These are phyloP conservation scores for Cataglyphis altisquamis DNA, from an alignment of 2,888 invertebrate genomes.

Conservation along the genomic window DNA sequence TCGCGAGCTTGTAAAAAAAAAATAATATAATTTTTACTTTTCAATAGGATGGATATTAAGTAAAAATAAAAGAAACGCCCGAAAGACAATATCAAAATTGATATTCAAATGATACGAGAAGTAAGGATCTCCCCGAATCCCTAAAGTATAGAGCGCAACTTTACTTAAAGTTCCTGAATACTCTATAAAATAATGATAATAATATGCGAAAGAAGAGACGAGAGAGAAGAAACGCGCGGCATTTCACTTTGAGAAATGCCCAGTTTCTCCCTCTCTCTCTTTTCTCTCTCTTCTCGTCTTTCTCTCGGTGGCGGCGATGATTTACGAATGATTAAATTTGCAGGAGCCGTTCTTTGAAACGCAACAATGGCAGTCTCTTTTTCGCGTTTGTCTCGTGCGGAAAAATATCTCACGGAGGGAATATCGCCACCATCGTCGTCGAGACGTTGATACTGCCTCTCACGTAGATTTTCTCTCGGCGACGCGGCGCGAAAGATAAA, in stretches of 20 bases:
- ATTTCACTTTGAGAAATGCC: slow-evolving; percentile 50
- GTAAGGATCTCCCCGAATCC: background rate
- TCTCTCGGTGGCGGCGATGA: slow-evolving; percentile 44
- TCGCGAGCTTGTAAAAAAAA: background rate
- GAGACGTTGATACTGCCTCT: slow-evolving; percentile 46
- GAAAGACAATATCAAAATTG: background rate
- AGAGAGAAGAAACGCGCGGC: slow-evolving; percentile 23
- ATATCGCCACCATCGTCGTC: slow-evolving; percentile 6
- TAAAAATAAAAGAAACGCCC: background rate
- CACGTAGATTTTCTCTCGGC: slow-evolving; percentile 22
- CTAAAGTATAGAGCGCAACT: slow-evolving; percentile 26
- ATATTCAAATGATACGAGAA: background rate
- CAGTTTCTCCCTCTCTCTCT: background rate
- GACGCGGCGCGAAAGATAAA: slow-evolving; percentile 40
- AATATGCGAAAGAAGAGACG: slow-evolving; percentile 32
- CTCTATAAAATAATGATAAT: slow-evolving; percentile 51
- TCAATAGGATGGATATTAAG: background rate
- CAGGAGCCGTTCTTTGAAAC: slow-evolving; percentile 47
- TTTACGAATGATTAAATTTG: slow-evolving; percentile 69
- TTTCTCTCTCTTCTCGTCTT: background rate
- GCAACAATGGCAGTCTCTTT: slow-evolving; percentile 58
- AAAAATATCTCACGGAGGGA: slow-evolving; percentile 45
- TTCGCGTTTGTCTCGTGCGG: slow-evolving; percentile 40
- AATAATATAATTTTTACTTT: background rate
- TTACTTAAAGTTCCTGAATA: slow-evolving; percentile 25